Evolutionary conservation across 35 echinoderm and acorn worm genomes (phyloP), one percentile per base, ranked within the genome.

Genomic region (Ptychodera flava): DNA sequence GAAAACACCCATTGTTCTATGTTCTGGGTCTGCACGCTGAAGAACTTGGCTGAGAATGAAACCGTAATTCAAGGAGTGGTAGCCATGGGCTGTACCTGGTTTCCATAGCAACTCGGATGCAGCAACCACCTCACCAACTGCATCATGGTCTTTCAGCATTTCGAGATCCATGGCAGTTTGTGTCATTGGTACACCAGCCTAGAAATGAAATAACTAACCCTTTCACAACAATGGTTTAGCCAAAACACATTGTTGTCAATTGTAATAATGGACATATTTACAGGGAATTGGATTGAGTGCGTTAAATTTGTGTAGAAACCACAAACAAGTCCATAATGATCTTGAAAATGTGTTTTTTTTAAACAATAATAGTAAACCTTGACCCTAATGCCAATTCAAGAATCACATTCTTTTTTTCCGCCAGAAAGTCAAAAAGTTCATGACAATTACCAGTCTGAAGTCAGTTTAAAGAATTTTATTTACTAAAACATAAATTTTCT

Each of bases 1-100:
- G 88, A 92, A 98, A 29, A 82, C 27, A 35, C 95, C 95, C 1
- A 98, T 30, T 0, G 95, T 98, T 35, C 95, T 77, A 30, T 88
- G 80, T 52, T 92, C 79, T 0, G 87, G 90, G 52, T 98, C 95
- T 1, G 90, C 95, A 31, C 95, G 84, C 79, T 90, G 81, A 2
- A 98, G 80, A 27, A 98, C 80, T 31, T 93, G 89, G 75, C 85
- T 91, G 29, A 85, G 85, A 28, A 88, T 85, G 31, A 89, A 81
- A 0, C 92, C 95, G 15, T 85, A 78, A 10, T 92, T 85, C 16
- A 98, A 29, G 30, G 81, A 75, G 78, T 98, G 95, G 85, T 98
- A 98, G 22, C 92, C 92, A 30, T 91, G 38, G 37, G 29, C 79
- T 92, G 87, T 89, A 30, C 95, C 95, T 1, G 95, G 92, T 80